Evolutionary conservation across 2,888 invertebrate genomes (phyloP).

Genomic region (Caenorhabditis sinica): DNA sequence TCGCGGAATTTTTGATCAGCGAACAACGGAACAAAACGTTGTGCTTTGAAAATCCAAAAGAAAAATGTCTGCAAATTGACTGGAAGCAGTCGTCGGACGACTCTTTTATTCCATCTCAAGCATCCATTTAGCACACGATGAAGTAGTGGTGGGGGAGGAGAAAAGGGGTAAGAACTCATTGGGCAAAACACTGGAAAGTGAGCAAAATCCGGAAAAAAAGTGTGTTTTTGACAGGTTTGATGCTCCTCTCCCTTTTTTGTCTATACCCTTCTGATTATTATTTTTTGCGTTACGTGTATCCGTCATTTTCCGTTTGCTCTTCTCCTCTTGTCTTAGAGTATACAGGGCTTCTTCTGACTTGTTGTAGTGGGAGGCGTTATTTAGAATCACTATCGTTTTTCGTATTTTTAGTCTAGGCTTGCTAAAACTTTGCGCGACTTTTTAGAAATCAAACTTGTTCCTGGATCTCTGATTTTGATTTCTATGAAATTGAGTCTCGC

Average conservation of each 20-base stretch:
- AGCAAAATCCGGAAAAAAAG: background rate
- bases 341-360: constrained; percentile 34
- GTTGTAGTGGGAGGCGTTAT: background rate
- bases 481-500: no score
- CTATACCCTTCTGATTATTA: background rate
- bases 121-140: constrained; percentile 36
- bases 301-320: background rate
- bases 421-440: background rate
- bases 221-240: constrained; percentile 54
- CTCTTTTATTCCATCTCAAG: constrained; percentile 15
- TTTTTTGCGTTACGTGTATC: background rate
- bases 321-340: constrained; percentile 10
- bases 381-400: background rate
- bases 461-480: no score
- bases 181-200: constrained; percentile 33
- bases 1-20: constrained; percentile 11
- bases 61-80: constrained; percentile 33
- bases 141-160: background rate
- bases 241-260: constrained; percentile 5
- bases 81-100: constrained; percentile 5
- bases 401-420: background rate
- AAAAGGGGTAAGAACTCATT: constrained; percentile 25
- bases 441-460: no score
- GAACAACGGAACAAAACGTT: constrained; percentile 14
- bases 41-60: background rate